phyloP scores from a whole-genome alignment of 1,140 invertebrate species.

The Hylaeus anthracinus region DNA sequence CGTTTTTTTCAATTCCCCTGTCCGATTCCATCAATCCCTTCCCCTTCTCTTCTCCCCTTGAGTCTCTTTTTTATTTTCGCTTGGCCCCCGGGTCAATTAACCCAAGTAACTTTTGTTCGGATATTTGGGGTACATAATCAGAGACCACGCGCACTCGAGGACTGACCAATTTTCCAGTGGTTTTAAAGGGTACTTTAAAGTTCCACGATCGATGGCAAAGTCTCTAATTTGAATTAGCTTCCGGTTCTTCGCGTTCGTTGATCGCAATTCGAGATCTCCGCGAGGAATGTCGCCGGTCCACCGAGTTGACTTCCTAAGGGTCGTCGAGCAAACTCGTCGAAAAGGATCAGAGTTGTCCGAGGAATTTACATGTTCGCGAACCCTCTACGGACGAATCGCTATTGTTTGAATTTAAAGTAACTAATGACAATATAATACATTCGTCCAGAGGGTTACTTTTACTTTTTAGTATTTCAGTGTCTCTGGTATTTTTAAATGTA shows the following conservation, averaged over 20 bases:
- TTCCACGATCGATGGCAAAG: slow-evolving; percentile 10
- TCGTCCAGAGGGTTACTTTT: too few species aligned
- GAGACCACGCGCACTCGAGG: background rate
- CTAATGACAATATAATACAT: too few species aligned
- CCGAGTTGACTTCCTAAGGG: background rate
- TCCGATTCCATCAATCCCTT: background rate
- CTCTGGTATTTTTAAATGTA: too few species aligned
- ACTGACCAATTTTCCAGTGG: slow-evolving; percentile 27
- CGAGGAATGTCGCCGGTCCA: background rate
- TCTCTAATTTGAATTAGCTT: slow-evolving; percentile 38
- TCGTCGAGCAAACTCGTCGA: background rate
- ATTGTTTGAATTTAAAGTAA: background rate
- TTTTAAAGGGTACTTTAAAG: slow-evolving; percentile 15
- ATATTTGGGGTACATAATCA: slow-evolving; percentile 10
- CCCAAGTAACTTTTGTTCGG: background rate
- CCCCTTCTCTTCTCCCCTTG: background rate
- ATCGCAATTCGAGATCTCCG: background rate
- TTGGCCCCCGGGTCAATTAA: background rate
- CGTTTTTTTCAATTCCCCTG: background rate
- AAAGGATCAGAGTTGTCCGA: background rate
- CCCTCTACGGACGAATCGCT: too few species aligned
- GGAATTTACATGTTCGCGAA: too few species aligned
- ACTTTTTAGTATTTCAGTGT: too few species aligned
- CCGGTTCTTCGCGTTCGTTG: slow-evolving; percentile 10
- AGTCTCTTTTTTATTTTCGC: background rate